Evolutionary conservation across 2,888 invertebrate genomes (phyloP).

Genomic region (Euzophera pinguis): DNA sequence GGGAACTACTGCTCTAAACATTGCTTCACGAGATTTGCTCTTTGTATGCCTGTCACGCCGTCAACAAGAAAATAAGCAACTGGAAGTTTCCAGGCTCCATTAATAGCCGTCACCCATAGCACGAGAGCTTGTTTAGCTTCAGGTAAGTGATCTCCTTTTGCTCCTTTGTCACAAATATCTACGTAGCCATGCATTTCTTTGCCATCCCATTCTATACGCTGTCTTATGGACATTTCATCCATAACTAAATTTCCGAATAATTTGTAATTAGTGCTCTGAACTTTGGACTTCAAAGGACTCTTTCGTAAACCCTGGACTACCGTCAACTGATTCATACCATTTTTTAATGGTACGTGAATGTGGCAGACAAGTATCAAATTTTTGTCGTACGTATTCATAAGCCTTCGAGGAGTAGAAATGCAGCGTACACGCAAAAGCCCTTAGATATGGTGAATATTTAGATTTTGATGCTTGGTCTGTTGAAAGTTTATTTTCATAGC

Average conservation of each 20-base stretch:
- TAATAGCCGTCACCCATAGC: conserved; percentile 24
- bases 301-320: conserved; percentile 34
- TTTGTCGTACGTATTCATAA: conserved; percentile 37
- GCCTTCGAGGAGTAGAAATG: conserved; percentile 21
- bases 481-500: too few relatives aligned
- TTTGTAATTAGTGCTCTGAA: conserved; percentile 4
- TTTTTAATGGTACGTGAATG: conserved; percentile 32
- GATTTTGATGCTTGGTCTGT: too few relatives aligned
- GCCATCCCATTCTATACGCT: conserved; percentile 33
- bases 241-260: conserved; percentile 16
- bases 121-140: conserved; percentile 28
- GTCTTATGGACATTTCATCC: conserved; percentile 32
- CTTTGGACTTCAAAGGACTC: conserved; percentile 27
- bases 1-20: too few relatives aligned
- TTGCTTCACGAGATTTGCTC: conserved; percentile 16
- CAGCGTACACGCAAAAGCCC: conserved; percentile 32
- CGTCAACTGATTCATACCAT: conserved; percentile 37
- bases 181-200: conserved; percentile 33
- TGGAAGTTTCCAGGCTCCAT: conserved; percentile 26
- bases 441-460: conserved; percentile 20
- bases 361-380: conserved; percentile 34
- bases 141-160: conserved; percentile 18
- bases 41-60: conserved; percentile 22
- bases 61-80: conserved; percentile 28
- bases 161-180: conserved; percentile 27